Percentiles rank a stretch among this genome's conserved stretches.
Conservation (phyloP, 2,113 vertebrate species). For the Heterocephalus glaber region DNA sequence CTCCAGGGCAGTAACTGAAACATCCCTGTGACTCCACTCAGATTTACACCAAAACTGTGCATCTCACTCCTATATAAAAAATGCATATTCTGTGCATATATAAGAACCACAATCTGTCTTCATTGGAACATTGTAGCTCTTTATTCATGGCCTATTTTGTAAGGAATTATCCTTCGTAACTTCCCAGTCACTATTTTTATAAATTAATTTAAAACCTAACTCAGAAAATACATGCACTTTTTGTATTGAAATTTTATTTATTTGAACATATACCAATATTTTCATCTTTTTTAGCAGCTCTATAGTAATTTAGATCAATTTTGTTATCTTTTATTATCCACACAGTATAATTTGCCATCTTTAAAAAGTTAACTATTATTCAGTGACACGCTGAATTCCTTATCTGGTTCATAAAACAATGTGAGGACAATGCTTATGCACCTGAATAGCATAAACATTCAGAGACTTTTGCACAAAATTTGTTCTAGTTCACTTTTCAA, state of each 20-base stretch:
- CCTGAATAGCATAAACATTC: background rate
- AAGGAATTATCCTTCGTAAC: background rate
- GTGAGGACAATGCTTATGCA: background rate
- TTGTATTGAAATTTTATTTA: background rate
- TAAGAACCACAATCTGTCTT: background rate
- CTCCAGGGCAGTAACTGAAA: background rate
- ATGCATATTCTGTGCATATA: background rate
- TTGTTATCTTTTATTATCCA: background rate
- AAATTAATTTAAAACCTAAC: background rate
- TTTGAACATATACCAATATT: background rate
- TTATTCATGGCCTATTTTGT: background rate
- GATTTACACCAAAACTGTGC: background rate
- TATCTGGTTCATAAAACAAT: background rate
- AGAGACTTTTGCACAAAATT: background rate
- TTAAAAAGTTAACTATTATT: conserved; percentile 13
- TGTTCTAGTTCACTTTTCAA: background rate
- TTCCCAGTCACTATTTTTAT: background rate
- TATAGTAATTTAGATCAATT: conserved; percentile 10
- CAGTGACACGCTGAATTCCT: background rate
- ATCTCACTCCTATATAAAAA: background rate
- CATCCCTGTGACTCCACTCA: background rate
- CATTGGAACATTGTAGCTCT: background rate
- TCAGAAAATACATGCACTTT: conserved; percentile 13
- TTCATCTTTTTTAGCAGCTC: conserved; percentile 9
- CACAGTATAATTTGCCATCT: background rate